Conservation (phyloP, 2,888 invertebrate species). For the Zygogramma bicolorata region DNA sequence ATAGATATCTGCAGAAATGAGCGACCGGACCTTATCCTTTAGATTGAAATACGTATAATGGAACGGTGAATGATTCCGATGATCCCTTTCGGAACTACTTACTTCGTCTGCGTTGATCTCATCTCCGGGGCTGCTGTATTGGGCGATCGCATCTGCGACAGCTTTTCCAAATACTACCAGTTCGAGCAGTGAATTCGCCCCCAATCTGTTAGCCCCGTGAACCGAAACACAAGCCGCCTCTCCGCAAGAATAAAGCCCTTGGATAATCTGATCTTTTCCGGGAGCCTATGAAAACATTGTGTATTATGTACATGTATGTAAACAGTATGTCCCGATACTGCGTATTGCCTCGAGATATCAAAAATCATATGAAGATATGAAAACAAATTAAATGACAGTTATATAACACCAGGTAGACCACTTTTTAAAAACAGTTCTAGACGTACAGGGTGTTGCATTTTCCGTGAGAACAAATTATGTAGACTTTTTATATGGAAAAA, state of each 20-base stretch:
- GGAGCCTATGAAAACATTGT: constrained; percentile 32
- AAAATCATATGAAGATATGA: no score
- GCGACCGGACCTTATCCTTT: no score
- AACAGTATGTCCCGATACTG: no score
- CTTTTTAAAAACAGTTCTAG: no score
- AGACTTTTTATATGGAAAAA: no score
- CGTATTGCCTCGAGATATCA: no score
- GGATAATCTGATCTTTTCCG: constrained; percentile 67
- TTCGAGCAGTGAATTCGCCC: constrained; percentile 78
- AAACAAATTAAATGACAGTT: no score
- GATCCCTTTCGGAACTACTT: background rate
- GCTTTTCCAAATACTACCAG: constrained; percentile 77
- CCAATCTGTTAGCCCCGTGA: constrained; percentile 78
- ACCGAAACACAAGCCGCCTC: constrained; percentile 76
- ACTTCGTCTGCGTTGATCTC: constrained; percentile 38
- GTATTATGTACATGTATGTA: background rate
- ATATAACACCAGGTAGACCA: no score
- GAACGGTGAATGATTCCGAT: background rate
- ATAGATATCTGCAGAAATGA: no score
- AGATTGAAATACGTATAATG: no score
- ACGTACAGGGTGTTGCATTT: no score
- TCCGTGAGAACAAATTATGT: no score
- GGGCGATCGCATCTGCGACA: constrained; percentile 72
- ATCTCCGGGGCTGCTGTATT: constrained; percentile 51
- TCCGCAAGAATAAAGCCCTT: constrained; percentile 74